Evolutionary conservation across 1,140 invertebrate species (phyloP).

Genomic region (Ganaspis sp.): DNA sequence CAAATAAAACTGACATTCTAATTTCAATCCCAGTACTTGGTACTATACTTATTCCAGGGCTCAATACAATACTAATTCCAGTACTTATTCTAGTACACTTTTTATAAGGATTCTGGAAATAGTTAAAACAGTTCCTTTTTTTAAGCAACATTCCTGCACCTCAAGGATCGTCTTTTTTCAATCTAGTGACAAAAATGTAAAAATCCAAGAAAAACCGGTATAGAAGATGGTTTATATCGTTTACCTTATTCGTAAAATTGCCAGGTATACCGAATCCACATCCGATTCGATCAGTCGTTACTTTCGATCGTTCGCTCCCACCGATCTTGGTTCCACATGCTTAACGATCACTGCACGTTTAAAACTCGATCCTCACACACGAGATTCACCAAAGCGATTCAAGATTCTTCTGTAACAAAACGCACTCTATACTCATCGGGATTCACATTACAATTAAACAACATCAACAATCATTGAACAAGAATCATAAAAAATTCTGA

Average conservation of each 20-base stretch:
- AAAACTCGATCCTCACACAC: conserved; percentile 1
- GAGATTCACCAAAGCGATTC: neutral
- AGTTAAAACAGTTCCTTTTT: no score
- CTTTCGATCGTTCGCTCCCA: conserved; percentile 25
- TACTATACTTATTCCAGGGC: no score
- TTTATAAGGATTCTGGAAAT: no score
- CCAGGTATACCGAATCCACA: conserved; percentile 26
- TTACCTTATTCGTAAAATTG: conserved; percentile 26
- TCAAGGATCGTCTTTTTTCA: no score
- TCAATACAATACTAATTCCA: no score
- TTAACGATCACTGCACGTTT: conserved; percentile 25
- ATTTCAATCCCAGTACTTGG: no score
- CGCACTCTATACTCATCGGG: no score
- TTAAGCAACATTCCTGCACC: no score
- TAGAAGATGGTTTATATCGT: conserved; percentile 16
- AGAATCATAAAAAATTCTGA: neutral
- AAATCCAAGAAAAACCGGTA: neutral
- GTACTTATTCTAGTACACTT: no score
- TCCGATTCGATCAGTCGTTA: conserved; percentile 21
- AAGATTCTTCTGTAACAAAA: neutral
- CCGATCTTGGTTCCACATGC: conserved; percentile 21
- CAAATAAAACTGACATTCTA: no score
- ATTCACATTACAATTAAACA: no score
- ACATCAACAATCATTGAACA: no score
- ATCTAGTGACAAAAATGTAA: neutral